A percentile compares a stretch with the other conserved stretches of the same genome.
phyloP scores from a whole-genome alignment of 2,888 invertebrate genomes.

The Sepioteuthis lessoniana region DNA sequence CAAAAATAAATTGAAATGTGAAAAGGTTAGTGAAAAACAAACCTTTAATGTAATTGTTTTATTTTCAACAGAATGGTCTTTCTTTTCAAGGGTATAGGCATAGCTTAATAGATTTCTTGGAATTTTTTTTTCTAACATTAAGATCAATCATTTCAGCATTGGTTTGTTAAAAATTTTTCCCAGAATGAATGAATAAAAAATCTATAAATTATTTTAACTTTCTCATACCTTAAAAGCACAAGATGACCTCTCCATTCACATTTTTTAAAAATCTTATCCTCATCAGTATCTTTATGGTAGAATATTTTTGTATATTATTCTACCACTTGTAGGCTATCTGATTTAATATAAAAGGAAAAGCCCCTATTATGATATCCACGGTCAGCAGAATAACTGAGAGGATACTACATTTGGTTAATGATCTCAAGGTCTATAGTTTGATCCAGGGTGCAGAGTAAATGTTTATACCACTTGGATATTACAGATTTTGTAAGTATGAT shows the following conservation, averaged over 20 bases:
- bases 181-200: constrained; percentile 8
- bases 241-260: neutral
- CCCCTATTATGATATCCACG: no score
- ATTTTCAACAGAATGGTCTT: neutral
- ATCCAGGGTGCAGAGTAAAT: no score
- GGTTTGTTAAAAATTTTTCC: neutral
- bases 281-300: neutral
- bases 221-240: constrained; percentile 33
- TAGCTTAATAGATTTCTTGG: neutral
- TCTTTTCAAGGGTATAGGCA: neutral
- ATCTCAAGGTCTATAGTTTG: no score
- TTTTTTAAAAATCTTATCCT: neutral
- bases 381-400: no score
- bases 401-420: no score
- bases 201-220: neutral
- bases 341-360: no score
- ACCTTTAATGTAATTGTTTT: neutral
- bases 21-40: neutral
- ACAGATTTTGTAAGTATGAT: no score
- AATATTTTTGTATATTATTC: neutral
- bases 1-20: constrained; percentile 9
- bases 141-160: neutral
- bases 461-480: no score
- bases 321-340: neutral
- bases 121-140: neutral